Base-by-base conservation (phyloP, 2,113 vertebrate species). In the Paramisgurnus dabryanus region DNA sequence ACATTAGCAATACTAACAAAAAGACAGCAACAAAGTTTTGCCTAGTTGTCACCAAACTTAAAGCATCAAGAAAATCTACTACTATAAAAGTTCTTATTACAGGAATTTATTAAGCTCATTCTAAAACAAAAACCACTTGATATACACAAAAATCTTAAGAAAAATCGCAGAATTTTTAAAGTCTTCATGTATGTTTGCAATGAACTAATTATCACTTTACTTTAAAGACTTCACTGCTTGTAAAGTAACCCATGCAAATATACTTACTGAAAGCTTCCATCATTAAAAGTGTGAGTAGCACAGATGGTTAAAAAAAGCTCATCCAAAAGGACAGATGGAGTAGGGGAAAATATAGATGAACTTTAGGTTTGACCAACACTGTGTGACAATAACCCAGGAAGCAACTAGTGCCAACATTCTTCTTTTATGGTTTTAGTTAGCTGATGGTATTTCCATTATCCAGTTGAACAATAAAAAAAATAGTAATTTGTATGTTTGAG, bases 171-270 rank as follows among this genome's bases (percentile, higher is more conserved):
- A 69, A 83, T 79, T 83, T 76, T 64, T 58, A 39, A 70, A 55
- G 71, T 67, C 58, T 58, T 12, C 11, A 34, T 73, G 79, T 65
- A 74, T 76, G 72, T 76, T 49, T 65, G 55, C 18, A 43, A 41
- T 58, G 65, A 4, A 70, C 47, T 53, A 82, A 83, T 82, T 78
- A 78, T 80, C 63, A 77, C 67, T 78, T 58, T 63, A 66, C 68
- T 50, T 69, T 79, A 72, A 76, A 77, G 45, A 74, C 79, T 75
- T 75, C 43, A 75, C 60, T 74, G 65, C 76, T 74, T 78, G 63
- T 81, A 86, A 84, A 86, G 63, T 79, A 45, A 60, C 72, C 45
- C 43, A 18, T 67, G 81, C 67, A 79, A 18, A 85, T 86, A 87
- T 80, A 69, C 76, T 10, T 34, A 67, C 84, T 76, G 83, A 79